Base-by-base conservation (phyloP, 2,888 invertebrate genomes). In the Deilephila porcellus region DNA sequence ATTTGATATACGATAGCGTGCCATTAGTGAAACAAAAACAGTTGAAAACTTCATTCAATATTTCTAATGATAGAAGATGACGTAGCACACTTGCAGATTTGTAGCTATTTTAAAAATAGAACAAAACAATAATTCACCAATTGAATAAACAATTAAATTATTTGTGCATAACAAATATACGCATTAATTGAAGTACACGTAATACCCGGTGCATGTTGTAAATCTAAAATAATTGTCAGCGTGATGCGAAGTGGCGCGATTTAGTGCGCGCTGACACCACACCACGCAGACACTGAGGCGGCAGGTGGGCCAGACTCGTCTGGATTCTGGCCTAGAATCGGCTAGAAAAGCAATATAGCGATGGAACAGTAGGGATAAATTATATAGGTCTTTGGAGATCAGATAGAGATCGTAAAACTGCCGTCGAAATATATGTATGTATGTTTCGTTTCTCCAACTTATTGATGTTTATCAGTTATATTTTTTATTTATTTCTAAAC, bases 251-350 rank as follows among this genome's bases (percentile, higher is more conserved):
- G 29, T 2, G 3, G 71, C 62, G 60, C n/a, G 62, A 52, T 72
- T 72, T 64, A 72, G 59, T 59, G 67, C n/a, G 37, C 53, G 64
- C 37, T 53, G 64, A 53, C 67, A 45, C 52, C 52, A 37, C 56
- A 59, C 62, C 63, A 63, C 67, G 37, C 29, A 72, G 74, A 74
- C 72, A 37, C 37, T n/a, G 67, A 52, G 74, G 74, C 74, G 74
- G 72, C 74, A 74, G 74, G 74, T 74, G 74, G 74, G 53, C 74
- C 62, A 72, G 72, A 71, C 72, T 72, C 53, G 74, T 74, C 74
- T 74, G 53, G 74, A 70, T 70, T 70, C 72, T 52, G 73, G 74
- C 74, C 74, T 74, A 74, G 70, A 72, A 74, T 74, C 59, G 45
- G 11, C 32, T 32, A 63, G 3, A 3, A 34, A 34, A 59, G 25